These are phyloP conservation scores for Neolamprologus cancellatus DNA, from an alignment of 2,113 vertebrate species.

Conservation along the genomic window DNA sequence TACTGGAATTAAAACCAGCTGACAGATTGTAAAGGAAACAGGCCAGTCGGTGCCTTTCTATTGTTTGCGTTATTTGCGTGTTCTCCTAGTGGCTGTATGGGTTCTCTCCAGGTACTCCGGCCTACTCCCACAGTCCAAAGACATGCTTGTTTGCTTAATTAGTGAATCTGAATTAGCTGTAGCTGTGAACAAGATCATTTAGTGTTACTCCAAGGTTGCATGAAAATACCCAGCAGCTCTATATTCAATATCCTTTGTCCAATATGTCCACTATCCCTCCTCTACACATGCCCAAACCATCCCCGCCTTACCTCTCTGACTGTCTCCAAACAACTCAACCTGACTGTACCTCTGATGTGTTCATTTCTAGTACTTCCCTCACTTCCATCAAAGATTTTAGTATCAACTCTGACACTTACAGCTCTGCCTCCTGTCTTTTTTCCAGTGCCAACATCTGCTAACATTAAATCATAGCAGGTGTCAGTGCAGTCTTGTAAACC, in stretches of 20 bases:
- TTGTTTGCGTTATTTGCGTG: neutral
- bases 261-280: neutral
- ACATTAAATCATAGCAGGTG: neutral
- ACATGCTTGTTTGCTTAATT: neutral
- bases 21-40: neutral
- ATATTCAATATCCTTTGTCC: neutral
- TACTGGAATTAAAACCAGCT: neutral
- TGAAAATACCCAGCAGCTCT: neutral
- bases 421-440: neutral
- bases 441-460: neutral
- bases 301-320: neutral
- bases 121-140: neutral
- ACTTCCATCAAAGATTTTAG: neutral
- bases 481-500: neutral
- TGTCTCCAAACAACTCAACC: neutral
- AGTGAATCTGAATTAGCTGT: neutral
- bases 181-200: neutral
- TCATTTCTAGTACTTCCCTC: neutral
- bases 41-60: neutral
- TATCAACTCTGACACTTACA: neutral
- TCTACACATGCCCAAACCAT: fast-evolving
- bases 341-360: neutral
- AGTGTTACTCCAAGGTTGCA: neutral
- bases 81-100: neutral
- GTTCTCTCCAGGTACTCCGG: neutral